phyloP scores from a whole-genome alignment of 2,797 vertebrate genomes.

The Helarctos malayanus region DNA sequence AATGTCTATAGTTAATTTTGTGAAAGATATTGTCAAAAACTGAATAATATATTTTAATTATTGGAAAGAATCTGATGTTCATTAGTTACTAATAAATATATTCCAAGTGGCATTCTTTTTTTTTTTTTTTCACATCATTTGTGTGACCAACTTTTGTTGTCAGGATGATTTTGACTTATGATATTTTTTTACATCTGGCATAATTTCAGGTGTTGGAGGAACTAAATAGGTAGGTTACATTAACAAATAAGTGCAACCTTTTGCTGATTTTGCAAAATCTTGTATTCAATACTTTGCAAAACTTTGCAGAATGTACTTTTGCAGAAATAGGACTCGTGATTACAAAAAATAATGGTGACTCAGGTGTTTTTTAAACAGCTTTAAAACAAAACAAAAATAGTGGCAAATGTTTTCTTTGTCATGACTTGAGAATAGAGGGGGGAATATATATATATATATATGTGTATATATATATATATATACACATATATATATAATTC shows the following conservation, averaged over 20 bases:
- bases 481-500: not conserved
- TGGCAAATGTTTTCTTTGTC: not conserved
- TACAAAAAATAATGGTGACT: not conserved
- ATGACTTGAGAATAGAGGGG: not conserved
- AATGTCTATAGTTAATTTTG: not conserved
- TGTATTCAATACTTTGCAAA: not conserved
- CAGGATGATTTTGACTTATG: not conserved
- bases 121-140: not conserved
- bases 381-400: not conserved
- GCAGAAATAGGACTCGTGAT: not conserved
- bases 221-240: not conserved
- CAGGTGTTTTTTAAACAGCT: not conserved
- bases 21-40: not conserved
- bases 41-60: not conserved
- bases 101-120: not conserved
- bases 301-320: not conserved
- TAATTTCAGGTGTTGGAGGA: not conserved
- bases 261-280: not conserved
- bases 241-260: not conserved
- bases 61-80: not conserved
- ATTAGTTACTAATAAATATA: not conserved
- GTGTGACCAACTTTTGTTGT: not conserved
- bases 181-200: not conserved
- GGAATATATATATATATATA: not conserved
- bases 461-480: not conserved